These are phyloP conservation scores for Pterois miles DNA, from an alignment of 2,797 vertebrate genomes.

Conservation along the genomic window DNA sequence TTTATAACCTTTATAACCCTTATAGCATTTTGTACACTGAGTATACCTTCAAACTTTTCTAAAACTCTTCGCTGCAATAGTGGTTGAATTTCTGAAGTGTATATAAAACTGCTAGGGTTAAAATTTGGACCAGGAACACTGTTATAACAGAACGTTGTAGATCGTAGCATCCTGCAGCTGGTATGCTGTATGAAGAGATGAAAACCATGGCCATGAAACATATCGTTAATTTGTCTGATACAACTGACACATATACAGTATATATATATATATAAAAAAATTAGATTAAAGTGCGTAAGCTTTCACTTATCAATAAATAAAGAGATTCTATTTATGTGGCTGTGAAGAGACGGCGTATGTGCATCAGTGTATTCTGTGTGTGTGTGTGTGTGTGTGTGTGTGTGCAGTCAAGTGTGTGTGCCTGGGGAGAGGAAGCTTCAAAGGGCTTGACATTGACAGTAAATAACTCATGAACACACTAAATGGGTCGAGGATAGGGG, in stretches of 20 bases:
- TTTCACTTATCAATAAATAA: slow-evolving; percentile 53
- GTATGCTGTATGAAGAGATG: not conserved
- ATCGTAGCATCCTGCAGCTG: not conserved
- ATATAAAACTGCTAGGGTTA: not conserved
- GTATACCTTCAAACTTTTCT: not conserved
- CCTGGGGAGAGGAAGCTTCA: slow-evolving; percentile 17
- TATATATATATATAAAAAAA: too few relatives aligned
- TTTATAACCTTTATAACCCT: not conserved
- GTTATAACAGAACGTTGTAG: not conserved
- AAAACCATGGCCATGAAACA: not conserved
- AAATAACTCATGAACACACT: slow-evolving; percentile 78
- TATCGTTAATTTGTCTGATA: not conserved
- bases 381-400: not conserved
- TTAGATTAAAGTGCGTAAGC: slow-evolving; percentile 4
- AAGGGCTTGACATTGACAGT: slow-evolving; percentile 54
- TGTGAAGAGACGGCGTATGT: slow-evolving; percentile 14
- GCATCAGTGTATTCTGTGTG: slow-evolving; percentile 1
- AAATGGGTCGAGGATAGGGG: slow-evolving; percentile 58
- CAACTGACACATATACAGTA: not conserved
- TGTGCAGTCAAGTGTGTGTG: not conserved
- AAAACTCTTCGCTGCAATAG: not conserved
- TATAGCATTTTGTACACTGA: not conserved
- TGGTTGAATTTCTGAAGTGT: not conserved
- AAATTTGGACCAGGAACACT: not conserved
- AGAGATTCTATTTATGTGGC: slow-evolving; percentile 45